Evolutionary conservation across 2,888 invertebrate genomes (phyloP).

Genomic region (Papilio elwesi): DNA sequence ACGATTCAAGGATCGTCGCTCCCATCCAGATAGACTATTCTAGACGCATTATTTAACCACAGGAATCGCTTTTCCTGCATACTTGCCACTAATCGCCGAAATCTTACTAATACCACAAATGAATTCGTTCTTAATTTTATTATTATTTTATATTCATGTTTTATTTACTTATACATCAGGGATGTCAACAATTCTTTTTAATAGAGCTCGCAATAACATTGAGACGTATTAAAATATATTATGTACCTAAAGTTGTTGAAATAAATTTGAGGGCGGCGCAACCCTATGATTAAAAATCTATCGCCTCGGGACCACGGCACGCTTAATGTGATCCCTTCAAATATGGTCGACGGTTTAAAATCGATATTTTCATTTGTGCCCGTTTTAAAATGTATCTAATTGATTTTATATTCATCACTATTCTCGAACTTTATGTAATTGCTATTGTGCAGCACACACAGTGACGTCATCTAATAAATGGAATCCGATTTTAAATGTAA

Average conservation of each 20-base stretch:
- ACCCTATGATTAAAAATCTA: slow-evolving; percentile 51
- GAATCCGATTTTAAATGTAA: too few relatives aligned
- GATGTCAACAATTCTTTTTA: neutral
- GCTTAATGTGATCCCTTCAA: slow-evolving; percentile 53
- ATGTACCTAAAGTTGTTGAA: slow-evolving; percentile 49
- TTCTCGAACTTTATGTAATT: neutral
- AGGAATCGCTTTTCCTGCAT: too few relatives aligned
- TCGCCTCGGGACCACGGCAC: slow-evolving; percentile 53
- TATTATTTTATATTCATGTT: too few relatives aligned
- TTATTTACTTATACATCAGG: neutral
- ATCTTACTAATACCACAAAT: too few relatives aligned
- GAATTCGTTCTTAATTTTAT: too few relatives aligned
- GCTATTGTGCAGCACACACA: too few relatives aligned
- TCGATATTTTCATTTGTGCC: slow-evolving; percentile 49
- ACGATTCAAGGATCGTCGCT: too few relatives aligned
- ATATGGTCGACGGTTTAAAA: slow-evolving; percentile 56
- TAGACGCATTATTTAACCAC: too few relatives aligned
- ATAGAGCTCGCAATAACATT: neutral
- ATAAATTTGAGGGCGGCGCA: slow-evolving; percentile 54
- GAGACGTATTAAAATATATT: slow-evolving; percentile 47
- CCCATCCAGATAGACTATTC: too few relatives aligned
- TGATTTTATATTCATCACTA: neutral
- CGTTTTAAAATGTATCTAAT: neutral
- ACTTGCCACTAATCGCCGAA: too few relatives aligned
- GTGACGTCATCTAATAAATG: too few relatives aligned